Percentiles rank a stretch among this genome's conserved stretches.
These are phyloP conservation scores for Aleiodes sp. DNA, from an alignment of 1,140 invertebrate genomes.

Conservation along the genomic window DNA sequence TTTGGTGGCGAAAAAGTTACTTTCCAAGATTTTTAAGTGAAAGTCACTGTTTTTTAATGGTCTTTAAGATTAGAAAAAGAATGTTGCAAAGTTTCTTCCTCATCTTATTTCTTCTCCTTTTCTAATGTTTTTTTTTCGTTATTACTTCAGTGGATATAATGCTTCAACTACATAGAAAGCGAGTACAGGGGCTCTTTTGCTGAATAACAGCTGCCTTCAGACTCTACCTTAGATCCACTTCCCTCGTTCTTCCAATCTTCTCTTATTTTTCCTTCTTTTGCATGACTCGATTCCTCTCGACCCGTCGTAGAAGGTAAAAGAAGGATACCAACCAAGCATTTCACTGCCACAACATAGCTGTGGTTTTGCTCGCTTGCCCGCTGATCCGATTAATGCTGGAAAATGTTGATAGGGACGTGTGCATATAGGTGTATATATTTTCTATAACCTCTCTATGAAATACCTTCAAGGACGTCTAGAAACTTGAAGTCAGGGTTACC, in stretches of 20 bases:
- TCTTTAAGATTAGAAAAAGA: no score
- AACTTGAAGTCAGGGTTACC: not conserved
- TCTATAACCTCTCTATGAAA: not conserved
- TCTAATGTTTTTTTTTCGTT: not conserved
- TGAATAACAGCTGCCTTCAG: not conserved
- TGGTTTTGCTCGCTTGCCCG: not conserved
- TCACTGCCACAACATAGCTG: constrained; percentile 15
- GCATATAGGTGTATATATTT: not conserved
- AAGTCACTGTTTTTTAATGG: no score
- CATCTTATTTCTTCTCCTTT: not conserved
- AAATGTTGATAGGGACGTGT: constrained; percentile 2
- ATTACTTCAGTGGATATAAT: not conserved
- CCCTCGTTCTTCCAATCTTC: constrained; percentile 8
- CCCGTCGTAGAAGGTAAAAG: not conserved
- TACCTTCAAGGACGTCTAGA: constrained; percentile 15
- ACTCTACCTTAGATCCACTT: not conserved
- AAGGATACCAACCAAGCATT: not conserved
- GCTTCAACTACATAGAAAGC: no score
- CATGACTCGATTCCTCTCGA: not conserved
- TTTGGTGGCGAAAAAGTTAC: no score
- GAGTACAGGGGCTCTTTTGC: not conserved
- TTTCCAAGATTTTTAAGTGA: no score
- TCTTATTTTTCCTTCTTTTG: constrained; percentile 8
- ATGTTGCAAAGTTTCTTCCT: no score
- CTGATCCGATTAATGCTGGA: constrained; percentile 13